Percentiles rank a stretch among this genome's conserved stretches.
Conservation (phyloP, 37 sponge, comb jelly and placozoan genomes). For the Haliclona indistincta region DNA sequence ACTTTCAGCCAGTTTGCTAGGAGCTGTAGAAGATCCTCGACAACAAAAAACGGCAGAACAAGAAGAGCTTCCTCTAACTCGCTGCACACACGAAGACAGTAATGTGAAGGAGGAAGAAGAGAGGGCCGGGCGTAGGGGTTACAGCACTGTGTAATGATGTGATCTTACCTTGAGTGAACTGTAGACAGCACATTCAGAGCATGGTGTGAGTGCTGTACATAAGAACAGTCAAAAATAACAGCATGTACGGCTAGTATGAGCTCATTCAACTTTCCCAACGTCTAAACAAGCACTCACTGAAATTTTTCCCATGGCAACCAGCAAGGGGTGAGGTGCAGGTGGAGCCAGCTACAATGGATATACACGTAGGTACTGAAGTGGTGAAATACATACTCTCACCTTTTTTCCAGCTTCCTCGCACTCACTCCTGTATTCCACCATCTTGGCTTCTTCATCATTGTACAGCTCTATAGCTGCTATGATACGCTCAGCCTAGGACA, state of each 20-base stretch:
- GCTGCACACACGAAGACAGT: constrained; percentile 37
- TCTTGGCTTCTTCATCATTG: constrained; percentile 59
- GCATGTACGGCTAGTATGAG: no score
- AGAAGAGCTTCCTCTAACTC: constrained; percentile 90
- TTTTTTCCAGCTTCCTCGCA: constrained; percentile 46
- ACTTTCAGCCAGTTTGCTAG: constrained; percentile 64
- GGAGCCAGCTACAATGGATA: constrained; percentile 36
- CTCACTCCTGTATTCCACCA: constrained; percentile 42
- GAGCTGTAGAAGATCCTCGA: constrained; percentile 61
- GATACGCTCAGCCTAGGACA: constrained; percentile 81
- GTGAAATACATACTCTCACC: constrained; percentile 21
- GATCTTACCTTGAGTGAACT: constrained; percentile 70
- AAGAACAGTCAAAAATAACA: background rate
- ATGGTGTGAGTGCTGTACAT: constrained; percentile 32
- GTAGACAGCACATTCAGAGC: constrained; percentile 68
- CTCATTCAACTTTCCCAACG: no score
- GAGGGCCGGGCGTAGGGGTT: background rate
- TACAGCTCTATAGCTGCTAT: constrained; percentile 83
- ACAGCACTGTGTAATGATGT: background rate
- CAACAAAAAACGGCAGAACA: constrained; percentile 84
- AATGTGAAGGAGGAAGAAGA: background rate
- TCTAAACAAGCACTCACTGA: constrained; percentile 36
- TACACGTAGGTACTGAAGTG: background rate
- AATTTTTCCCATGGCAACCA: constrained; percentile 68
- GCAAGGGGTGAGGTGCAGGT: constrained; percentile 69